Percentiles rank a stretch among this genome's conserved stretches.
Conservation (phyloP, 2,797 vertebrate species). For the Leptatherina wallacei region DNA sequence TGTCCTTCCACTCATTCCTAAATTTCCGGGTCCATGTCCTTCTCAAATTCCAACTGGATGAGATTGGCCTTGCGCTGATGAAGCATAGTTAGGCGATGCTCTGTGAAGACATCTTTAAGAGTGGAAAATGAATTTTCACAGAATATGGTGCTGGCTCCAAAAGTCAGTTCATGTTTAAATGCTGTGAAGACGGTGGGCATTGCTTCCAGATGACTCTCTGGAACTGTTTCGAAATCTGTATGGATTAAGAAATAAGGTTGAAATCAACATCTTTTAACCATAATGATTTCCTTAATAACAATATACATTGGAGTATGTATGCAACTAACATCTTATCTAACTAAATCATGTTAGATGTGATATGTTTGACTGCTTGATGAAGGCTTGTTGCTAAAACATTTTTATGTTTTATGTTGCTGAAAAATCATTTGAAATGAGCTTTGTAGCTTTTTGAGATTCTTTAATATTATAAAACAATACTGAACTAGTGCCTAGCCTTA, state of each 20-base stretch:
- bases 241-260: background rate
- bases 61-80: background rate
- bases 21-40: slow-evolving; percentile 7
- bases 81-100: slow-evolving; percentile 1
- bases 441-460: no score
- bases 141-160: background rate
- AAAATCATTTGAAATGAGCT: no score
- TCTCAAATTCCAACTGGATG: slow-evolving; percentile 6
- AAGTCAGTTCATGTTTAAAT: slow-evolving; percentile 8
- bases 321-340: no score
- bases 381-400: no score
- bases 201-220: background rate
- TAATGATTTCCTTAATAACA: no score
- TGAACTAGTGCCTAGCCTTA: no score
- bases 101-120: slow-evolving; percentile 4
- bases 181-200: background rate
- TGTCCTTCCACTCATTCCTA: slow-evolving; percentile 1
- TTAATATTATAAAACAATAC: no score
- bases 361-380: no score
- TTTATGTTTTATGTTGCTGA: no score
- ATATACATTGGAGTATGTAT: no score
- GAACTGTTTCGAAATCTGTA: background rate
- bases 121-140: slow-evolving; percentile 14
- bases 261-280: background rate
- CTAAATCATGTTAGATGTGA: no score